phyloP scores from a whole-genome alignment of 2,888 invertebrate genomes.

The Folsomia manolachei region DNA sequence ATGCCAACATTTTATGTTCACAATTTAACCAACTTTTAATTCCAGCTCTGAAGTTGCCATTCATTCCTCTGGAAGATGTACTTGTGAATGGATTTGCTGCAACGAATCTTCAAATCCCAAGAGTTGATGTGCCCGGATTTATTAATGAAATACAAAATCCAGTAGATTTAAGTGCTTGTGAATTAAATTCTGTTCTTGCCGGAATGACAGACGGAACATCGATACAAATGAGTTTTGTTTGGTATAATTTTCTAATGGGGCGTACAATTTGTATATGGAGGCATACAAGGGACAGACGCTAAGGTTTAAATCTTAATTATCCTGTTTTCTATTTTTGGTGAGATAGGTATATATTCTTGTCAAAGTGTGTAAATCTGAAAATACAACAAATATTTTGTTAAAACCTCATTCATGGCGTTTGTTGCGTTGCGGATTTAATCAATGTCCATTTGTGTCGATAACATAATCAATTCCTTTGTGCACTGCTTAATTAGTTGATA shows the following conservation, averaged over 20 bases:
- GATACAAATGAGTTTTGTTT: conserved; percentile 29
- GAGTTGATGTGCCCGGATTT: conserved; percentile 31
- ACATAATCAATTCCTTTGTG: too few species aligned
- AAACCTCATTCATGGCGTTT: too few species aligned
- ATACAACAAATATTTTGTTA: too few species aligned
- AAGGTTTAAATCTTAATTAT: not conserved
- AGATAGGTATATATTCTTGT: too few species aligned
- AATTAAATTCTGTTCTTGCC: conserved; percentile 22
- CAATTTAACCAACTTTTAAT: not conserved
- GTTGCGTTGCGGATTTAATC: too few species aligned
- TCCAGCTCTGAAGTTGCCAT: conserved; percentile 28
- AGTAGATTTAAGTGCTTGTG: conserved; percentile 27
- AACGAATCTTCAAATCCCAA: conserved; percentile 24
- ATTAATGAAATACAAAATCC: conserved; percentile 36
- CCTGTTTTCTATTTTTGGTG: too few species aligned
- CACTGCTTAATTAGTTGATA: too few species aligned
- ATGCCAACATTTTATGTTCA: not conserved
- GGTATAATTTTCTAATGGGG: conserved; percentile 35
- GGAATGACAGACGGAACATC: conserved; percentile 38
- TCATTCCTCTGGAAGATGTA: conserved; percentile 39
- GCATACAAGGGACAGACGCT: not conserved
- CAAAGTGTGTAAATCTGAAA: too few species aligned
- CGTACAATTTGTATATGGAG: conserved; percentile 19
- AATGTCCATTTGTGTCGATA: too few species aligned
- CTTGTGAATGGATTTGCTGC: conserved; percentile 37